Evolutionary conservation across 2,113 vertebrate genomes (phyloP).

Genomic region (Peromyscus maniculatus): DNA sequence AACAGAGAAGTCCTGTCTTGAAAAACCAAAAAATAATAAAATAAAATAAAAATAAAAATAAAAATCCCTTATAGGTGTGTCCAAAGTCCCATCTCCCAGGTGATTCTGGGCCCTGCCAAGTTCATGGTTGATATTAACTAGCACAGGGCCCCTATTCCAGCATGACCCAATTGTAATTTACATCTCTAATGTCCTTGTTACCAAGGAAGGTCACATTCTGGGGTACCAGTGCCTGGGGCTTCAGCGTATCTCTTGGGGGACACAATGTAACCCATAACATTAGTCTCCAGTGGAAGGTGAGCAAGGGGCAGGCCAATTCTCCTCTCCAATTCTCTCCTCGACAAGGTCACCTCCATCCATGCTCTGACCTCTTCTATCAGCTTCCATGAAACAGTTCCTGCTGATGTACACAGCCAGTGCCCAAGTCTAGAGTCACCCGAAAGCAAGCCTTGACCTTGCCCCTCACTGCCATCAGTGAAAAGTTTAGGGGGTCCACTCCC

Average conservation of each 20-base stretch:
- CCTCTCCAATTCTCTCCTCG: not conserved
- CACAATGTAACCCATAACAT: not conserved
- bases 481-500: not conserved
- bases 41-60: no score
- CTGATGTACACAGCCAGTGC: not conserved
- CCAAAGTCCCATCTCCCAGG: not conserved
- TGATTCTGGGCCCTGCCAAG: not conserved
- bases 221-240: not conserved
- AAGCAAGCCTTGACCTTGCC: not conserved
- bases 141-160: not conserved
- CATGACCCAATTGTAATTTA: not conserved
- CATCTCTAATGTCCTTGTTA: not conserved
- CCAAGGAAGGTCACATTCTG: not conserved
- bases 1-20: no score
- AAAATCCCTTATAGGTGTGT: not conserved
- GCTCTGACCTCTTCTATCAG: not conserved
- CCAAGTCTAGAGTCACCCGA: fast-evolving
- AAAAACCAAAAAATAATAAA: no score
- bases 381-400: not conserved
- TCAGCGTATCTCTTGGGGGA: not conserved
- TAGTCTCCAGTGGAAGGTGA: not conserved
- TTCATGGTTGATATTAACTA: not conserved
- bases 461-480: not conserved
- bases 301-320: not conserved
- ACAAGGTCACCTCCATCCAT: not conserved